phyloP scores from a whole-genome alignment of 2,797 vertebrate genomes.

The Petrocephalus schoutedeni region DNA sequence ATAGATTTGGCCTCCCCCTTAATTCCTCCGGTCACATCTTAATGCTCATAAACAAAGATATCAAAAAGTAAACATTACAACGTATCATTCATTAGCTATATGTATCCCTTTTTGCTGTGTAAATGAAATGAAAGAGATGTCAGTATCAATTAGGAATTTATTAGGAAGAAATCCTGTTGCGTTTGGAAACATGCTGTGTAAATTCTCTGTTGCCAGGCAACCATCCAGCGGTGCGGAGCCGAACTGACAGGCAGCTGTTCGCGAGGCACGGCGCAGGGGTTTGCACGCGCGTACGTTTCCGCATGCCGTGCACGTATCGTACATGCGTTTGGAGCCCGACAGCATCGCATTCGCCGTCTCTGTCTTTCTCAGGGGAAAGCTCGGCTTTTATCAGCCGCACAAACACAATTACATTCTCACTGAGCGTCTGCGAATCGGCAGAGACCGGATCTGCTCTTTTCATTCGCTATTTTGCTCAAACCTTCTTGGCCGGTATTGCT shows the following conservation, averaged over 20 bases:
- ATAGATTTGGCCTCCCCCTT: neutral
- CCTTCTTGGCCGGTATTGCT: neutral
- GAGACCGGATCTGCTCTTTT: neutral
- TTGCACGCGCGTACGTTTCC: neutral
- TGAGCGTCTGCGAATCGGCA: neutral
- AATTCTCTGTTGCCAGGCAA: conserved; percentile 27
- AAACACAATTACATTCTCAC: neutral
- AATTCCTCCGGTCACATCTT: neutral
- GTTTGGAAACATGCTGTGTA: conserved; percentile 7
- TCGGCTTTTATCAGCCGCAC: neutral
- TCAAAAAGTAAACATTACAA: neutral
- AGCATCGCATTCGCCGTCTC: neutral
- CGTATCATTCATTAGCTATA: neutral
- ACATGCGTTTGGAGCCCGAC: neutral
- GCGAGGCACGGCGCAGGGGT: conserved; percentile 9
- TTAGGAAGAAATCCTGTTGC: conserved; percentile 27
- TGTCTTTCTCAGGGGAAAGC: neutral
- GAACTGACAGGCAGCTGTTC: conserved; percentile 22
- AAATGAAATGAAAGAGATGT: neutral
- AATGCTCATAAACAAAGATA: neutral
- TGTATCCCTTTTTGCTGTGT: neutral
- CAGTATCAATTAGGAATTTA: neutral
- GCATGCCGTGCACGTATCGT: neutral
- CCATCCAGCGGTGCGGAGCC: conserved; percentile 13
- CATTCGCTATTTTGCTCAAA: neutral